These are phyloP conservation scores for Oxystoma pomonae DNA, from an alignment of 2,888 invertebrate species.

Conservation along the genomic window DNA sequence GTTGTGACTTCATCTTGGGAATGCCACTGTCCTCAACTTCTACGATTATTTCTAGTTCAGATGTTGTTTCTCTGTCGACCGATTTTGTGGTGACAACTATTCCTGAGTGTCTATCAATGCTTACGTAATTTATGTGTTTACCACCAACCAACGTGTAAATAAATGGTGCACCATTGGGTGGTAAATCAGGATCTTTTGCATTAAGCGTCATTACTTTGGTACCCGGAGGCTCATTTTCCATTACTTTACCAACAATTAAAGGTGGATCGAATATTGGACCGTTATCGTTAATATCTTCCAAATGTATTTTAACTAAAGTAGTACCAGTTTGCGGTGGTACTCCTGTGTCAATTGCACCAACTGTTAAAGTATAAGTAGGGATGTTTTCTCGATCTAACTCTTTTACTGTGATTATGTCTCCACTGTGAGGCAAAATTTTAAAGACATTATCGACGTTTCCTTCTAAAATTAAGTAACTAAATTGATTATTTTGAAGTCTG, in stretches of 20 bases:
- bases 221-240: conserved; percentile 82
- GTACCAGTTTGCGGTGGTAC: conserved; percentile 90
- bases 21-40: conserved; percentile 86
- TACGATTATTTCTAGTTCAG: conserved; percentile 69
- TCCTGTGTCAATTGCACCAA: conserved; percentile 88
- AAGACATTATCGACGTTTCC: conserved; percentile 82
- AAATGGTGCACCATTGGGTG: conserved; percentile 89
- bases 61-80: conserved; percentile 78
- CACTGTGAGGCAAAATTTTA: conserved; percentile 82
- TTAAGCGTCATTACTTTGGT: conserved; percentile 80
- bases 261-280: conserved; percentile 77
- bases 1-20: conserved; percentile 78
- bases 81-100: conserved; percentile 71
- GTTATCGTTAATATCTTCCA: conserved; percentile 91
- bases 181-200: conserved; percentile 84
- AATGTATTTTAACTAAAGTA: conserved; percentile 71
- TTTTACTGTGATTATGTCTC: conserved; percentile 74
- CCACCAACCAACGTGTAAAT: conserved; percentile 76
- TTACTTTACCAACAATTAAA: conserved; percentile 67
- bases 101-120: conserved; percentile 76
- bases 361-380: conserved; percentile 67
- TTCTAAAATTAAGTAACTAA: conserved; percentile 82
- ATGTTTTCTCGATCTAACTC: conserved; percentile 77
- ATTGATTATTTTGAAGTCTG: conserved; percentile 85
- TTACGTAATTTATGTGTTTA: conserved; percentile 70